phyloP scores from a whole-genome alignment of 2,888 invertebrate genomes.

The Colletes collaris region DNA sequence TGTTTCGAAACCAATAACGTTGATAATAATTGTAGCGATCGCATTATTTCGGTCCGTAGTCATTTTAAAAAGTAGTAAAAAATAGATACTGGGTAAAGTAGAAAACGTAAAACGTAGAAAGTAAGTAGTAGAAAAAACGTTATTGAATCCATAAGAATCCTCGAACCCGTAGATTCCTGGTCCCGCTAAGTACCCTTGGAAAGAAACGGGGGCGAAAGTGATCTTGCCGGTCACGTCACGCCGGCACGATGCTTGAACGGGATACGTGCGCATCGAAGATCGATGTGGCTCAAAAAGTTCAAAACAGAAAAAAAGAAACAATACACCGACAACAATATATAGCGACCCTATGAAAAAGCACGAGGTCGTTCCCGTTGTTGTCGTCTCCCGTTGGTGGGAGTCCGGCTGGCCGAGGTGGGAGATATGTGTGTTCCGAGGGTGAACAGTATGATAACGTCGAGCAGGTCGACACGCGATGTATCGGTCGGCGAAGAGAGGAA shows the following conservation, averaged over 20 bases:
- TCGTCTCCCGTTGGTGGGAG: constrained; percentile 66
- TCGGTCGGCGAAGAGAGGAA: constrained; percentile 64
- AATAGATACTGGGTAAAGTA: too few species aligned
- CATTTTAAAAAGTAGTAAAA: too few species aligned
- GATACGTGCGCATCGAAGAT: constrained; percentile 55
- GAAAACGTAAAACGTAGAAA: too few species aligned
- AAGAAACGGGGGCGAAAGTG: constrained; percentile 62
- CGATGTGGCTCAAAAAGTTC: constrained; percentile 64
- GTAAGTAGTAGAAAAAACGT: neutral
- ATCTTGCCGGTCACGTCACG: constrained; percentile 58
- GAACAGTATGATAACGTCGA: constrained; percentile 71
- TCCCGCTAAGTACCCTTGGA: neutral
- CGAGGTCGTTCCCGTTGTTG: constrained; percentile 69
- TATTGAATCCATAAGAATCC: neutral
- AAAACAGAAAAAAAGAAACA: constrained; percentile 46
- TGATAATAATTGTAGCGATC: too few species aligned
- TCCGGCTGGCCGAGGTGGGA: constrained; percentile 49
- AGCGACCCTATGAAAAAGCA: constrained; percentile 61
- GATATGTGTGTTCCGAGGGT: constrained; percentile 67
- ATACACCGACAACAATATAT: constrained; percentile 50
- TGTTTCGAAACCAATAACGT: too few species aligned
- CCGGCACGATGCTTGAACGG: constrained; percentile 29
- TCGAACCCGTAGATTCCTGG: neutral
- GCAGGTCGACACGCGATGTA: constrained; percentile 70
- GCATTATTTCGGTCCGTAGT: too few species aligned